A percentile compares a stretch with the other conserved stretches of the same genome.
Evolutionary conservation across 1,140 invertebrate species (phyloP).

Genomic region (Drosophila ogumai): DNA sequence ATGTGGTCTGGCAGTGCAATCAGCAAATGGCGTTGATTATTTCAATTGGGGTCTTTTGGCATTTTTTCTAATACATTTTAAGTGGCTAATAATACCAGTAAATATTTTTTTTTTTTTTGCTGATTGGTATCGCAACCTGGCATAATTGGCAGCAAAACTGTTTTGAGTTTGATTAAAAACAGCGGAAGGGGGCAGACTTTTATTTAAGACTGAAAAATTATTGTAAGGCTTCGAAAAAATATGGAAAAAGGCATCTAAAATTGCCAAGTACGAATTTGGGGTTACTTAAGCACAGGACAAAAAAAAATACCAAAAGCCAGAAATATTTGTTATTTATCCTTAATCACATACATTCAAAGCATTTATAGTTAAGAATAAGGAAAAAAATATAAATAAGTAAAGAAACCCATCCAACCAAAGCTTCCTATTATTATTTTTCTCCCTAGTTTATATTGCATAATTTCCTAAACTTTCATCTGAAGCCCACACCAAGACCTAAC

Average conservation of each 20-base stretch:
- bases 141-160: slow-evolving; percentile 1
- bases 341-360: no score
- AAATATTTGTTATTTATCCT: no score
- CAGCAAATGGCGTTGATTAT: slow-evolving; percentile 75
- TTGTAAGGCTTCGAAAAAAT: no score
- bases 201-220: neutral
- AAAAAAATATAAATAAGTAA: neutral
- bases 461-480: neutral
- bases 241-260: no score
- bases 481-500: neutral
- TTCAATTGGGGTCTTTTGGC: slow-evolving; percentile 71
- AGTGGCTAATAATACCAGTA: slow-evolving; percentile 47
- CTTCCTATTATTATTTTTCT: neutral
- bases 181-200: neutral
- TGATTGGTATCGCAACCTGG: slow-evolving; percentile 3
- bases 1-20: slow-evolving; percentile 31
- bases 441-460: slow-evolving; percentile 3
- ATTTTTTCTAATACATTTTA: slow-evolving; percentile 58
- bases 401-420: neutral
- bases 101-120: slow-evolving; percentile 8
- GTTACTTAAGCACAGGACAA: no score
- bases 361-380: neutral
- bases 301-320: neutral
- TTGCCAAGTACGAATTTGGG: no score
- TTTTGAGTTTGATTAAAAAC: no score